Evolutionary conservation across 2,888 invertebrate genomes (phyloP), one percentile per base, ranked within the genome.

Genomic region (Nemurella pictetii): DNA sequence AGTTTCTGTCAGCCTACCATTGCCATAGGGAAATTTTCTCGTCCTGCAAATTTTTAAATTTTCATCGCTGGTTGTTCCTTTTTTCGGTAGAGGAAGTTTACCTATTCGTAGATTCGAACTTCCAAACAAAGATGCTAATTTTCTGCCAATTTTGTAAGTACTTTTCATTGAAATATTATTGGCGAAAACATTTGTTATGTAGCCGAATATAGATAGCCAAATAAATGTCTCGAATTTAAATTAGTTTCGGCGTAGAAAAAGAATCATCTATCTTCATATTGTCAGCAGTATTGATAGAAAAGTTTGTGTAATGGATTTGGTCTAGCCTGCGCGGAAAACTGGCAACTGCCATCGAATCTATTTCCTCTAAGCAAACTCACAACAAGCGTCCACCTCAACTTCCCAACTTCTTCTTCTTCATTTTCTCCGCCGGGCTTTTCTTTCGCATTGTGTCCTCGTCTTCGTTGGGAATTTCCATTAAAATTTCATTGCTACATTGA

Each of bases 221-320:
- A 55, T 55, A 55, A 55, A 55, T 55, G 55, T 55, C 28, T 75
- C 3, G 28, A 75, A 75, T 75, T 75, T 75, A 75, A 75, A 75
- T 75, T 26, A 75, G 28, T 27, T 12, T 75, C 27, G 26, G 26
- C 75, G 9, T 12, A 25, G 75, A 75, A 12, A 55, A 12, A 20
- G 9, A 55, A 55, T 55, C 5, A 75, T 75, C 75, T 75, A 75
- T 75, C 75, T 75, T 28, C 75, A 75, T 75, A 75, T 75, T 75
- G 75, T 75, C 75, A 27, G 0, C 27, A 9, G 7, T 27, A 75
- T 75, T 75, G 75, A 75, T 75, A 75, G 75, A 27, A 75, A 75
- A 75, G 75, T 75, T 75, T 75, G 55, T 75, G 27, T 27, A 75
- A 75, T 75, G 75, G 75, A 75, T 9, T 75, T 75, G 75, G 75